Base-by-base conservation (phyloP, 2,888 invertebrate genomes). In the Yponomeuta evonymella region DNA sequence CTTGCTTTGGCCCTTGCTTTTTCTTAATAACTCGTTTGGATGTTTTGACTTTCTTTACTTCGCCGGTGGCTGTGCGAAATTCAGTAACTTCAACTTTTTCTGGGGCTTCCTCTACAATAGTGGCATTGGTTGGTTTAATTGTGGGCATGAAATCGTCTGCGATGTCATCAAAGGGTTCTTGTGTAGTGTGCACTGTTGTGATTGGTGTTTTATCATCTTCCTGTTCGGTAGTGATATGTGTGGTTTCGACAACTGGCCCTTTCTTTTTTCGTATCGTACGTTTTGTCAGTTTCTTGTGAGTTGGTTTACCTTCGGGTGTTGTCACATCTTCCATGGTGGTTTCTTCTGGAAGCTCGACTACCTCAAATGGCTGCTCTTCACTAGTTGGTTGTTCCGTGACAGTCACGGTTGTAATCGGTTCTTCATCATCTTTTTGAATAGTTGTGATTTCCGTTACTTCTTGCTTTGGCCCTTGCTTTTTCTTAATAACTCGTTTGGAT, bases 171-270 rank as follows among this genome's bases (percentile, higher is more conserved):
- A 76, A 73, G 72, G 82, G 75, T 73, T 83, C 75, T 71, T 84
- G 84, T 75, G 84, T 76, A 51, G 83, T 80, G 67, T 83, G 77
- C 74, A 88, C 83, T 4, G 84, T 74, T 72, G 84, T 80, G 78
- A 88, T 76, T 77, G 90, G 79, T 81, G 86, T 76, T 74, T 83
- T 88, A 63, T 88, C 85, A 72, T 87, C 85, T 78, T 91, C 89
- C 76, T 89, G 86, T 72, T 83, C 71, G 1, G 90, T 79, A n/a
- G 74, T 76, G 79, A 83, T 73, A 73, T 76, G 87, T 36, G 88
- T 91, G 48, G 83, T 83, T 79, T 92, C 86, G 33, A 87, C 83
- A 67, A 81, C 79, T 4, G 79, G 79, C 23, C 83, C 85, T 71
- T 85, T 79, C 15, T 77, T 84, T 73, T 83, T 88, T 69, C 82